Conservation (phyloP, 1,140 invertebrate species). For the Leptestheria dahalacensis region DNA sequence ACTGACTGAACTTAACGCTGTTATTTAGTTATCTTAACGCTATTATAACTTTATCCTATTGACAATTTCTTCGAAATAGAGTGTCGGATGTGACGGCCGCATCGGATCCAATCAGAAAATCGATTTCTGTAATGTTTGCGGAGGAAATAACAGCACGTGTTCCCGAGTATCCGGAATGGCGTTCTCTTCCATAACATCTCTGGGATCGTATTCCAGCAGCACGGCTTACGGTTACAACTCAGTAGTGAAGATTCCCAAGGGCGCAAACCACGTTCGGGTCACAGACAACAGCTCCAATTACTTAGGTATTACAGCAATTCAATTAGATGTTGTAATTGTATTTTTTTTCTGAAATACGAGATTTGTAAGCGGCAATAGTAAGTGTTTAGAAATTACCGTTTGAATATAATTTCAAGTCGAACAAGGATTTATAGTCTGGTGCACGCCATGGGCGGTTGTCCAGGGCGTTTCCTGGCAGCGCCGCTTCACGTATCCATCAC, state of each 20-base stretch:
- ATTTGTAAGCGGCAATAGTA: too few species aligned
- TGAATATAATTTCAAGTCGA: too few species aligned
- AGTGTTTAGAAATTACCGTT: too few species aligned
- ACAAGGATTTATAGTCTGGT: background rate
- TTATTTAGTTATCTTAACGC: too few species aligned
- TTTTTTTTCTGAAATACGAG: too few species aligned
- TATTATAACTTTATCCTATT: slow-evolving; percentile 9
- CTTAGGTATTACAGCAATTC: too few species aligned
- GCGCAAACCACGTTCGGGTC: slow-evolving; percentile 26
- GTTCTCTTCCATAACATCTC: background rate
- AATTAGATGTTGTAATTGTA: too few species aligned
- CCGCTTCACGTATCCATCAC: too few species aligned
- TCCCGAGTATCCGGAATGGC: slow-evolving; percentile 19
- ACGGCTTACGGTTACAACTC: slow-evolving; percentile 26
- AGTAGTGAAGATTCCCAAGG: slow-evolving; percentile 26
- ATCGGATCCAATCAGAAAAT: slow-evolving; percentile 17
- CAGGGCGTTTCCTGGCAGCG: background rate
- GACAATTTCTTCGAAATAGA: slow-evolving; percentile 13
- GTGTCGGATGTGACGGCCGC: slow-evolving; percentile 20
- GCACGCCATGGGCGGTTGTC: background rate
- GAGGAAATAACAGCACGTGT: slow-evolving; percentile 20
- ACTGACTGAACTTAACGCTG: too few species aligned
- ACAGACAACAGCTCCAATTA: slow-evolving; percentile 26
- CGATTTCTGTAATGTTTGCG: slow-evolving; percentile 21
- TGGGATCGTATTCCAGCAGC: background rate